Evolutionary conservation across 2,888 invertebrate species (phyloP).

Genomic region (Coleophora deauratella): DNA sequence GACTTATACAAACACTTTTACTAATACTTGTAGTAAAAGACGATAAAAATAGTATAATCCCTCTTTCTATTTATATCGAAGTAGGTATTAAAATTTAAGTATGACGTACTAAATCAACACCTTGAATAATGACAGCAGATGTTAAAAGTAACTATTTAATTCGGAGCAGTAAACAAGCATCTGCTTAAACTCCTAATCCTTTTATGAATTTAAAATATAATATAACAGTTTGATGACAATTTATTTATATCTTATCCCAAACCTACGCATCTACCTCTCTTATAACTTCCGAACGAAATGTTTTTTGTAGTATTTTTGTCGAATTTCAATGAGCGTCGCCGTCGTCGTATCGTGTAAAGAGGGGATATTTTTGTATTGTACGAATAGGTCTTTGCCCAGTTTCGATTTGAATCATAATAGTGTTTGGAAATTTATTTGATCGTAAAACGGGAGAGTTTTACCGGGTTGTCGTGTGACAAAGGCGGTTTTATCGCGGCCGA

Average conservation of each 20-base stretch:
- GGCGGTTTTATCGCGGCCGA: slow-evolving; percentile 60
- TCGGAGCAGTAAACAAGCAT: slow-evolving; percentile 31
- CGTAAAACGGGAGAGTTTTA: slow-evolving; percentile 64
- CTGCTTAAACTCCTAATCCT: slow-evolving; percentile 46
- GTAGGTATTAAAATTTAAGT: slow-evolving; percentile 16
- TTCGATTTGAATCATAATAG: slow-evolving; percentile 70
- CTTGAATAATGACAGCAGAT: slow-evolving; percentile 46
- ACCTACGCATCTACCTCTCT: too few species aligned
- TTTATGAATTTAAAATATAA: slow-evolving; percentile 39
- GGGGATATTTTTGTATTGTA: slow-evolving; percentile 55
- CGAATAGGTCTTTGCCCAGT: slow-evolving; percentile 40
- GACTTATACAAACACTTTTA: too few species aligned
- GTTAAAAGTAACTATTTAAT: slow-evolving; percentile 27
- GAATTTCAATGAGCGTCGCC: too few species aligned
- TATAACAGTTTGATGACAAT: slow-evolving; percentile 45
- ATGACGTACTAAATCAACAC: slow-evolving; percentile 30
- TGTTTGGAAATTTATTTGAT: slow-evolving; percentile 69
- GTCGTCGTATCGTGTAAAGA: slow-evolving; percentile 30
- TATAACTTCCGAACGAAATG: too few species aligned
- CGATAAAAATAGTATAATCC: too few species aligned
- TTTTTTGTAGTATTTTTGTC: background rate
- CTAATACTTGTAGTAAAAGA: too few species aligned
- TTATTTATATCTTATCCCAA: slow-evolving; percentile 42
- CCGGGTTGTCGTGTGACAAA: slow-evolving; percentile 61
- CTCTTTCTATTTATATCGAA: too few species aligned